Evolutionary conservation across 1,140 invertebrate genomes (phyloP).

Genomic region (Ridgeia piscesae): DNA sequence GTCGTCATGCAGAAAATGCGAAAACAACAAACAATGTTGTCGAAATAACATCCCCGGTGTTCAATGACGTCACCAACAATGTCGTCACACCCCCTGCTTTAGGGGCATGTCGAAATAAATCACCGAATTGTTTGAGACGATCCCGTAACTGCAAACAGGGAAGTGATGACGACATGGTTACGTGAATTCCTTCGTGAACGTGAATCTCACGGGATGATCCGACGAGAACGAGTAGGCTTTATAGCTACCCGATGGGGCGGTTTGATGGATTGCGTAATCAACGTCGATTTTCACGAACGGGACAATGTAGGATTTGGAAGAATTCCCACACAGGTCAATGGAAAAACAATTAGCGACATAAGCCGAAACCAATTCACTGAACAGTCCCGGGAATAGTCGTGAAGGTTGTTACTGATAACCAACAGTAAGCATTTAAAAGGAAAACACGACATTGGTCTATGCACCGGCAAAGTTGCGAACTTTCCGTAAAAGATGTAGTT

Average conservation of each 20-base stretch:
- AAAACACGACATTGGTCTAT: neutral
- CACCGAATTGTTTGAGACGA: neutral
- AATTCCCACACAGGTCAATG: neutral
- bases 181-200: neutral
- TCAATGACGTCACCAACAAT: neutral
- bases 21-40: neutral
- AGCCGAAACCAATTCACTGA: neutral
- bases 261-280: neutral
- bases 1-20: neutral
- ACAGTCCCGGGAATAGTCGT: neutral
- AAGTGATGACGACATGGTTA: neutral
- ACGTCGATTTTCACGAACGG: neutral
- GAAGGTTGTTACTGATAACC: neutral
- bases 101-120: neutral
- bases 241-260: neutral
- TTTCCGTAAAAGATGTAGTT: too few relatives aligned
- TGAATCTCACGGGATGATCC: neutral
- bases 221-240: neutral
- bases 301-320: neutral
- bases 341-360: neutral
- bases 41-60: neutral
- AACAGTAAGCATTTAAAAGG: neutral
- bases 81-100: neutral
- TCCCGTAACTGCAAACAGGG: neutral
- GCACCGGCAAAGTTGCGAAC: neutral